Conservation (phyloP, 2,113 vertebrate genomes). For the Pandion haliaetus region DNA sequence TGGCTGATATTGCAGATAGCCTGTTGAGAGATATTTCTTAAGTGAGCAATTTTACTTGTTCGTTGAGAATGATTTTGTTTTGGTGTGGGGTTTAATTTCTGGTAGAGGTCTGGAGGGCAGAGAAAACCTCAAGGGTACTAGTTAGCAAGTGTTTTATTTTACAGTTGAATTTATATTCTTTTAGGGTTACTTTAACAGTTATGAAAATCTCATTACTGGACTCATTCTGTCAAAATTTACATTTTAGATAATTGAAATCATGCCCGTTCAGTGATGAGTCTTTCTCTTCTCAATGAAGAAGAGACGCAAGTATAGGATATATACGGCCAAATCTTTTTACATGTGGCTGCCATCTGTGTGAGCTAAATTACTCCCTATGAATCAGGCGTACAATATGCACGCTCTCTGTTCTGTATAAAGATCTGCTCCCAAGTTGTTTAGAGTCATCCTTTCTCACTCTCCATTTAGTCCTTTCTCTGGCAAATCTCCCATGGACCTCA, state of each 20-base stretch:
- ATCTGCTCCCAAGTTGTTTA: slow-evolving; percentile 30
- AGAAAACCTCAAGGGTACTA: background rate
- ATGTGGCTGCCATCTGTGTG: slow-evolving; percentile 46
- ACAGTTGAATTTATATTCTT: background rate
- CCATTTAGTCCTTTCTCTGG: slow-evolving; percentile 28
- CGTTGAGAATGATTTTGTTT: background rate
- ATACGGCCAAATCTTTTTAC: background rate
- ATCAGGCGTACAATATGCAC: background rate
- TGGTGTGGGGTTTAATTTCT: background rate
- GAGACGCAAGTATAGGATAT: background rate
- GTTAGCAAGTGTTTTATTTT: background rate
- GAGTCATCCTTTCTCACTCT: slow-evolving; percentile 39
- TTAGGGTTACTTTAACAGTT: background rate
- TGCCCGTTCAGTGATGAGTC: background rate
- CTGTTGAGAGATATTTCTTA: background rate
- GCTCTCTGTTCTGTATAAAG: background rate
- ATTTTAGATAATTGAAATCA: background rate
- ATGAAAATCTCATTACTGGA: background rate
- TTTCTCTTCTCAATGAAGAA: background rate
- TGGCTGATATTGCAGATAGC: background rate
- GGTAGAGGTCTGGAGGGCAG: background rate
- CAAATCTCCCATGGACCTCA: background rate
- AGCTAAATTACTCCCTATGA: slow-evolving; percentile 23
- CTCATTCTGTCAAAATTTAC: background rate
- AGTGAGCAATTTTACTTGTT: background rate